phyloP scores from a whole-genome alignment of 2,113 vertebrate species.

The Oncorhynchus masou region DNA sequence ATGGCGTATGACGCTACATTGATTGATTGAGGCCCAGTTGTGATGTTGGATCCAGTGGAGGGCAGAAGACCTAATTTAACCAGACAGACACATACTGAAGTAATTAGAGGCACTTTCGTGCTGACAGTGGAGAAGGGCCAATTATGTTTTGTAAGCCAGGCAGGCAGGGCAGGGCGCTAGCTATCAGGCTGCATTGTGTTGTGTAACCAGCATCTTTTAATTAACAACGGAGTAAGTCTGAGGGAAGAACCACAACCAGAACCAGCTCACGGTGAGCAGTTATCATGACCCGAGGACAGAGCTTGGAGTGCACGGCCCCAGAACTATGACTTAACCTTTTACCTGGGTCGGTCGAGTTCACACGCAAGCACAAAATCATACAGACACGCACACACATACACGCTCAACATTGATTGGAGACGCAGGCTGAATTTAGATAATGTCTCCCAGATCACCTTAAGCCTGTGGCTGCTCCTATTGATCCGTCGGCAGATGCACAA shows the following conservation, averaged over 20 bases:
- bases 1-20: conserved; percentile 10
- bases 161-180: conserved; percentile 1
- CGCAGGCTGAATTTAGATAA: conserved; percentile 12
- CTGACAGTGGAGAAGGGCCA: conserved; percentile 34
- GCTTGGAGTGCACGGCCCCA: not conserved
- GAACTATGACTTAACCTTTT: not conserved
- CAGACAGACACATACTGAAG: conserved; percentile 46
- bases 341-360: not conserved
- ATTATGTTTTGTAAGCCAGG: conserved; percentile 32
- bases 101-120: conserved; percentile 55
- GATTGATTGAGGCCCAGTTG: conserved; percentile 45
- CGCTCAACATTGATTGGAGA: conserved; percentile 10
- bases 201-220: conserved; percentile 47
- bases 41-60: conserved; percentile 34
- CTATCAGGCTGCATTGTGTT: conserved; percentile 38
- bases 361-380: not conserved
- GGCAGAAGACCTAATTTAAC: conserved; percentile 42
- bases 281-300: conserved; percentile 6
- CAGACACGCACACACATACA: not conserved
- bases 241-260: not conserved
- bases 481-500: conserved; percentile 35
- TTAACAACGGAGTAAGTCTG: conserved; percentile 38
- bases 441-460: conserved; percentile 8
- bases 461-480: conserved; percentile 29
- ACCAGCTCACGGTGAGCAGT: not conserved